Evolutionary conservation across 2,113 vertebrate species (phyloP), one percentile per base, ranked within the genome.

Genomic region (Tylochromis polylepis): DNA sequence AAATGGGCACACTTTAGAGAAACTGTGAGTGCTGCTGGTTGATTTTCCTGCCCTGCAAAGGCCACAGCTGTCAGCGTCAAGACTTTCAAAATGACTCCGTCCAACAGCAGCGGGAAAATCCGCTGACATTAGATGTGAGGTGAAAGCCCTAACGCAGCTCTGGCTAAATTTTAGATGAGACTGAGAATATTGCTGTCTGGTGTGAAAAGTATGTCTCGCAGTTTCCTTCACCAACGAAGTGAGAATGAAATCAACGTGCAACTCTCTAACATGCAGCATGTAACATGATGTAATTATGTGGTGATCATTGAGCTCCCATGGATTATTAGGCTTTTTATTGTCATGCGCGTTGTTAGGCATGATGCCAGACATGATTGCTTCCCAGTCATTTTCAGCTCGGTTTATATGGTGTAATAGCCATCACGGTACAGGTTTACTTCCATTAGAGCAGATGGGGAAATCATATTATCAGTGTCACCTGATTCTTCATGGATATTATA

Each of bases 141-240:
- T n/a, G 46, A 82, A 84, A 60, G 29, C 56, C 83, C 86, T 24
- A 88, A 87, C 67, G 46, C 90, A 81, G 83, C 87, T 77, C 55
- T 4, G 86, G 90, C 60, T 88, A 75, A 43, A 89, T 90, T 87
- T 87, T 60, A 87, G 79, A 87, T 79, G 60, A 93, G 77, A 31
- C 41, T 16, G 53, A 79, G 59, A 85, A 77, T 53, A 78, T 60
- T 2, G 5, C 72, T 43, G 84, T 60, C 83, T 55, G 53, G 24
- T 55, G 36, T 27, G 22, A 70, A 81, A 85, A 67, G 55, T 20
- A 6, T 65, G 57, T 70, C 36, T 53, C 4, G 22, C 67, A 27
- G 85, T 92, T 93, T 88, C 82, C 80, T 81, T 41, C 8, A 38
- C 53, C 4, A 0, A 85, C 31, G 85, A 85, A 89, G 79, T 59